phyloP scores from a whole-genome alignment of 2,888 invertebrate genomes.

The Junonia oenone region DNA sequence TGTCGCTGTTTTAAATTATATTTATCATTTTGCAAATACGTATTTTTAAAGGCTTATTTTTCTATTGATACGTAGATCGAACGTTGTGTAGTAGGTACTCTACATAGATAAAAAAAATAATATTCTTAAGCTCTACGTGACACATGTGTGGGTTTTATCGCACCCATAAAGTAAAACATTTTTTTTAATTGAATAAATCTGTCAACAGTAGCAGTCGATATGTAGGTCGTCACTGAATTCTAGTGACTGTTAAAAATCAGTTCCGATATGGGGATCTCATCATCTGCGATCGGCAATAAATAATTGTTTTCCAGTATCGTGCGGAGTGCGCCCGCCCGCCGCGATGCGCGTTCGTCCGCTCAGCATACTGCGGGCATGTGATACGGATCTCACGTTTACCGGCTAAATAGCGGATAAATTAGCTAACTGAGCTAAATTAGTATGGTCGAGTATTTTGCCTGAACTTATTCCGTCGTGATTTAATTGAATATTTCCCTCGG shows the following conservation, averaged over 20 bases:
- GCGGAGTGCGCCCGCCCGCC: conserved; percentile 53
- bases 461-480: conserved; percentile 26
- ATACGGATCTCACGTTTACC: conserved; percentile 75
- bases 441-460: conserved; percentile 41
- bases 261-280: neutral
- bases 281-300: conserved; percentile 31
- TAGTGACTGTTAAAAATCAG: neutral
- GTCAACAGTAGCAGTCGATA: neutral
- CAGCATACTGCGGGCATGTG: conserved; percentile 37
- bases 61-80: neutral
- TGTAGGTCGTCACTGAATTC: neutral
- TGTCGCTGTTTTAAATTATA: conserved; percentile 2
- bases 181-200: neutral
- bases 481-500: conserved; percentile 11
- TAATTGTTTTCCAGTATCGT: conserved; percentile 37
- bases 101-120: too few species aligned
- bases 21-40: too few species aligned
- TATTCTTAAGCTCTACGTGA: neutral
- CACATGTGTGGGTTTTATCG: neutral
- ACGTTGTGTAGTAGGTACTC: neutral
- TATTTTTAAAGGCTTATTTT: neutral
- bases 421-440: conserved; percentile 68
- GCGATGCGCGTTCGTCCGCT: conserved; percentile 56
- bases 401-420: conserved; percentile 73
- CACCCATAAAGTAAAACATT: neutral